Conservation (phyloP, 23 tunicate genomes). For the Halocynthia aurantium region DNA sequence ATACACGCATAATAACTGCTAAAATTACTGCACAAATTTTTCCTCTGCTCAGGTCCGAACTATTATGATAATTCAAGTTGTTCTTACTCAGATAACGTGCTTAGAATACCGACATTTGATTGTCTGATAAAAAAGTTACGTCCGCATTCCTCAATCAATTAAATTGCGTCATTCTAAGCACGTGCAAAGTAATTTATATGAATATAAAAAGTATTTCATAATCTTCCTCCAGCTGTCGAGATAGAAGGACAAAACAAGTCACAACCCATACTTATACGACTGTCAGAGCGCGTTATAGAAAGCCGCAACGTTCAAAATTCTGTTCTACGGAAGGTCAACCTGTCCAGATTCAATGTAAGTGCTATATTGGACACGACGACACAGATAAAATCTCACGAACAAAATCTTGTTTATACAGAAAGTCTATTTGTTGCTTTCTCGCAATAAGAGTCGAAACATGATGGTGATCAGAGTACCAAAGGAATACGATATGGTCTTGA, state of each 20-base stretch:
- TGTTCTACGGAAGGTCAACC: conserved; percentile 32
- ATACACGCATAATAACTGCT: too few species aligned
- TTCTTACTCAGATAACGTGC: too few species aligned
- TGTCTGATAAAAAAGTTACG: too few species aligned
- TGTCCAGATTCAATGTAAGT: conserved; percentile 45
- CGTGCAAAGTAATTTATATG: too few species aligned
- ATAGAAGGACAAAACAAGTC: conserved; percentile 54
- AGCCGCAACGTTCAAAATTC: conserved; percentile 21
- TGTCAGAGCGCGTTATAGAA: conserved; percentile 36
- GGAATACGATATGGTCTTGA: conserved; percentile 81
- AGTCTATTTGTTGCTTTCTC: conserved; percentile 49
- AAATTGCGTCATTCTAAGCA: too few species aligned
- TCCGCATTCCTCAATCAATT: too few species aligned
- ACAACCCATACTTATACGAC: conserved; percentile 36
- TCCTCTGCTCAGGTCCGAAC: too few species aligned
- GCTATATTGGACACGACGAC: background rate
- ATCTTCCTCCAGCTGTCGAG: conserved; percentile 54
- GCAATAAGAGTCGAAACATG: conserved; percentile 51
- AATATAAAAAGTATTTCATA: too few species aligned
- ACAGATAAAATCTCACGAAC: background rate
- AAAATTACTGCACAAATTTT: too few species aligned
- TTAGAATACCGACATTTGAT: too few species aligned
- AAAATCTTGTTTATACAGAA: conserved; percentile 30
- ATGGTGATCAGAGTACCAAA: conserved; percentile 82
- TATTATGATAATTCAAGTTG: too few species aligned